phyloP scores from a whole-genome alignment of 2,888 invertebrate species.

The Vandiemenella viatica region DNA sequence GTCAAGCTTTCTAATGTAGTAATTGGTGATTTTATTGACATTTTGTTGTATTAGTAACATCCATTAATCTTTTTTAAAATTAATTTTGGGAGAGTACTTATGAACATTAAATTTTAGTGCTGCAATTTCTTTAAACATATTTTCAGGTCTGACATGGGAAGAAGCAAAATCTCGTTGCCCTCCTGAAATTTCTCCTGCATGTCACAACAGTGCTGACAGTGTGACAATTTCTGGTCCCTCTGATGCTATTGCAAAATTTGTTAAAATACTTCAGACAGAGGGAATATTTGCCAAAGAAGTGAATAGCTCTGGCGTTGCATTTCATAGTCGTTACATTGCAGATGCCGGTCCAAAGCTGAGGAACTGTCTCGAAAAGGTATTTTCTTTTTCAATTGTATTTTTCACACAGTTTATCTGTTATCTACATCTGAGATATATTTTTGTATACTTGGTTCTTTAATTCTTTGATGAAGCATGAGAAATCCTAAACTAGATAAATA shows the following conservation, averaged over 20 bases:
- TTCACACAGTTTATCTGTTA: background rate
- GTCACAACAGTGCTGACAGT: slow-evolving; percentile 88
- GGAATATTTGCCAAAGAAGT: slow-evolving; percentile 73
- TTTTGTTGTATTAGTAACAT: no score
- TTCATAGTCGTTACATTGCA: slow-evolving; percentile 85
- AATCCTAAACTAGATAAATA: no score
- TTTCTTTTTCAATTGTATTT: background rate
- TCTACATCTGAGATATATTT: background rate
- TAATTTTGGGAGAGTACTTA: background rate
- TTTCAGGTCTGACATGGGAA: slow-evolving; percentile 57
- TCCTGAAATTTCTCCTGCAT: slow-evolving; percentile 67
- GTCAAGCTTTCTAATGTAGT: no score
- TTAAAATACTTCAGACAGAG: slow-evolving; percentile 52
- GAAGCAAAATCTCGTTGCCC: slow-evolving; percentile 60
- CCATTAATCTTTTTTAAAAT: background rate
- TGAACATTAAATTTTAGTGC: background rate
- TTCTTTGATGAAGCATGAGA: background rate
- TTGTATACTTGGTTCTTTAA: background rate
- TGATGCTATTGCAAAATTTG: slow-evolving; percentile 48
- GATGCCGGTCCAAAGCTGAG: slow-evolving; percentile 69
- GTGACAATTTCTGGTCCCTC: slow-evolving; percentile 87
- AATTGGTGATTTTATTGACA: no score
- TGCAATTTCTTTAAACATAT: background rate
- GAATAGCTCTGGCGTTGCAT: slow-evolving; percentile 79
- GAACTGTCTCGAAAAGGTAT: slow-evolving; percentile 48